Percentiles rank a stretch among this genome's conserved stretches.
phyloP scores from a whole-genome alignment of 2,797 vertebrate species.

The Pitangus sulphuratus region DNA sequence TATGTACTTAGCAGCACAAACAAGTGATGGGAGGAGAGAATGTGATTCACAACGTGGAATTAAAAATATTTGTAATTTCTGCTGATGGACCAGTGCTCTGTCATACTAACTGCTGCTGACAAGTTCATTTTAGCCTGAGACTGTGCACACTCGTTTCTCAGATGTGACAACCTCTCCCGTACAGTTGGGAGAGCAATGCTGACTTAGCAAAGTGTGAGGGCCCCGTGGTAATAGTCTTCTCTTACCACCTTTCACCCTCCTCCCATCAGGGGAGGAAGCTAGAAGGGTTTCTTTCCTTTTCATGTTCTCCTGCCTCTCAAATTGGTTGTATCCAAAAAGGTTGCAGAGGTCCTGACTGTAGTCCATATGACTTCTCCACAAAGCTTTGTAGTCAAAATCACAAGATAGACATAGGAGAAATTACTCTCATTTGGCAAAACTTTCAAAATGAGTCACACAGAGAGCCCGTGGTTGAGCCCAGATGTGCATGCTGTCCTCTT shows the following conservation, averaged over 20 bases:
- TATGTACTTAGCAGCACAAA: neutral
- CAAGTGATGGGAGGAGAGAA: neutral
- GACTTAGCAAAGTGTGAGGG: neutral
- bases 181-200: neutral
- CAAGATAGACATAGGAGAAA: neutral
- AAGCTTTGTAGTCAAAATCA: neutral
- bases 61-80: neutral
- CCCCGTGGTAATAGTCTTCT: neutral
- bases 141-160: neutral
- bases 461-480: neutral
- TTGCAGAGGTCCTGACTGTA: neutral
- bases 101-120: rapidly evolving
- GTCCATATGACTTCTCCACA: neutral
- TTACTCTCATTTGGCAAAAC: neutral
- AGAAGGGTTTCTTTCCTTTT: neutral
- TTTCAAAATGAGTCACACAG: neutral
- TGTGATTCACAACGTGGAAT: neutral
- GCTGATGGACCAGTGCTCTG: neutral
- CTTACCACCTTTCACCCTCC: neutral
- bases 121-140: neutral
- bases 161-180: neutral
- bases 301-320: neutral
- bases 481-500: neutral
- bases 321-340: neutral
- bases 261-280: neutral